phyloP scores from a whole-genome alignment of 2,888 invertebrate species.

The Acronicta alni region DNA sequence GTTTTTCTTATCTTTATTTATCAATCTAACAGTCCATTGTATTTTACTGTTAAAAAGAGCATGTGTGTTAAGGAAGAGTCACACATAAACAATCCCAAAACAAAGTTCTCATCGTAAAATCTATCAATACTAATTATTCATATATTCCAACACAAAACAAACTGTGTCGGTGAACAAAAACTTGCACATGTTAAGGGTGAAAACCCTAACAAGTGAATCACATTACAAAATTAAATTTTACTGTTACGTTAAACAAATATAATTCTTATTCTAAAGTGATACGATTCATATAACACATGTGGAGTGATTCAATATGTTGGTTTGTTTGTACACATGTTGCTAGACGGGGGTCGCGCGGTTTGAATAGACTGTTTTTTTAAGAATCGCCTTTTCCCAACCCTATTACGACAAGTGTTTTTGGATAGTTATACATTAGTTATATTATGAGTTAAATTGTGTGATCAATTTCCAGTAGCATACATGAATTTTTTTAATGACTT shows the following conservation, averaged over 20 bases:
- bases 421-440: conserved; percentile 9
- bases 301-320: conserved; percentile 35
- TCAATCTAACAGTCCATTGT: too few relatives aligned
- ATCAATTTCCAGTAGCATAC: too few relatives aligned
- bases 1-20: background rate
- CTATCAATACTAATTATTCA: conserved; percentile 69
- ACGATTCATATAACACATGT: conserved; percentile 33
- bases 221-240: conserved; percentile 59
- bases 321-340: conserved; percentile 85
- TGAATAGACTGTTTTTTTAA: conserved; percentile 65
- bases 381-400: conserved; percentile 40
- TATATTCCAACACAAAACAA: conserved; percentile 73
- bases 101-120: conserved; percentile 42
- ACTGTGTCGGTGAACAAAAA: conserved; percentile 71
- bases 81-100: conserved; percentile 6
- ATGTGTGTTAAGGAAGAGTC: background rate
- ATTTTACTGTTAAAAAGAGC: too few relatives aligned
- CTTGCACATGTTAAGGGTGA: conserved; percentile 83
- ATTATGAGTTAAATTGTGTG: background rate
- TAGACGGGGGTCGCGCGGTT: conserved; percentile 76
- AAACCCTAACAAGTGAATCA: conserved; percentile 83
- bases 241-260: conserved; percentile 41
- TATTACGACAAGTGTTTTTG: conserved; percentile 48
- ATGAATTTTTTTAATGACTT: too few relatives aligned
- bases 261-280: conserved; percentile 42